phyloP scores from a whole-genome alignment of 2,888 invertebrate genomes.

The Pterostichus madidus region DNA sequence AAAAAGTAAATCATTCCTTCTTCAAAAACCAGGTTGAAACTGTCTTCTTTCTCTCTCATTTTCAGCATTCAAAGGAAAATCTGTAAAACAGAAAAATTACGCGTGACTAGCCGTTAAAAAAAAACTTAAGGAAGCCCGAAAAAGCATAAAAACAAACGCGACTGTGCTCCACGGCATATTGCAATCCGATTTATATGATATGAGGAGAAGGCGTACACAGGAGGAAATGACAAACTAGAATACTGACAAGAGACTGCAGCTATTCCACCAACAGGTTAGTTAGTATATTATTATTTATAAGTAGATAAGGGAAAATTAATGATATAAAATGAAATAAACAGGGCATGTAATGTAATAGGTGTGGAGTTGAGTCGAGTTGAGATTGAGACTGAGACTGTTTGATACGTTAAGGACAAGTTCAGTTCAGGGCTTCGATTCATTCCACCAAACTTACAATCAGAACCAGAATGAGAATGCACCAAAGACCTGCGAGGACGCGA shows the following conservation, averaged over 20 bases:
- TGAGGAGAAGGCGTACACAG: constrained; percentile 63
- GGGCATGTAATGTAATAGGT: constrained; percentile 51
- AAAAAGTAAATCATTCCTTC: constrained; percentile 66
- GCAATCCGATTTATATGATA: constrained; percentile 67
- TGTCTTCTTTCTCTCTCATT: constrained; percentile 68
- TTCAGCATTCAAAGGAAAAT: constrained; percentile 77
- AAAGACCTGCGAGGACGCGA: constrained; percentile 63
- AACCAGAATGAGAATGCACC: constrained; percentile 65
- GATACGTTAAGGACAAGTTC: constrained; percentile 35
- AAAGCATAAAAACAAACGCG: constrained; percentile 66
- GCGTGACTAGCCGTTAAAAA: constrained; percentile 74
- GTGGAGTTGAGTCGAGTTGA: constrained; percentile 44
- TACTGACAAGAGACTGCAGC: constrained; percentile 60
- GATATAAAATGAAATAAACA: constrained; percentile 46
- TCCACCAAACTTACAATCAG: constrained; percentile 64
- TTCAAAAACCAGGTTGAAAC: constrained; percentile 66
- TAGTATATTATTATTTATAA: constrained; percentile 54
- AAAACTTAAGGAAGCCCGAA: constrained; percentile 66
- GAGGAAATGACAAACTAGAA: constrained; percentile 60
- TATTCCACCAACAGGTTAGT: constrained; percentile 62
- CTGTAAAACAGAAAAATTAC: constrained; percentile 77
- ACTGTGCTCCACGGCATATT: constrained; percentile 65
- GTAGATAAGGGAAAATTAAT: constrained; percentile 54
- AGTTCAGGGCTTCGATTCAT: constrained; percentile 63
- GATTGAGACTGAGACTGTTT: constrained; percentile 18